Conservation (phyloP, 1,140 invertebrate species). For the Drosophila sp. region DNA sequence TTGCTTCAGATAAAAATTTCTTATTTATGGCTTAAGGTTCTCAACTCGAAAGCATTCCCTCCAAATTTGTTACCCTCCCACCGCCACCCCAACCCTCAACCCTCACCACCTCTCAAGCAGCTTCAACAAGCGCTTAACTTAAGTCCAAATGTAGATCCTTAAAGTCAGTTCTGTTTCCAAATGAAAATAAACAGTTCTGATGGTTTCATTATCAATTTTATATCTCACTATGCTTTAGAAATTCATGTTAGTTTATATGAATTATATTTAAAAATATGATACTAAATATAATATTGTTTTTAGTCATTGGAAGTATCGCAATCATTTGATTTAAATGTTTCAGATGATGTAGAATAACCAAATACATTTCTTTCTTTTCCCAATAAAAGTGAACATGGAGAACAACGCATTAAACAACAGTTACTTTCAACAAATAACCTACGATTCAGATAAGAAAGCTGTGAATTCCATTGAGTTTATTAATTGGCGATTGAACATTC, state of each 20-base stretch:
- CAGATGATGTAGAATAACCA: background rate
- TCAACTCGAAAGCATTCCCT: slow-evolving; percentile 32
- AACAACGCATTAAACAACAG: background rate
- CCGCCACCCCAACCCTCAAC: no score
- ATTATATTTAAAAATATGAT: no score
- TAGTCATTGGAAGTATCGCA: no score
- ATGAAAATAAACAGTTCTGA: background rate
- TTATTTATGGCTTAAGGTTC: slow-evolving; percentile 57
- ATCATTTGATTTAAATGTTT: no score
- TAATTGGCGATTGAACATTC: slow-evolving; percentile 2
- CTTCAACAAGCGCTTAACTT: slow-evolving; percentile 6
- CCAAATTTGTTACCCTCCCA: slow-evolving; percentile 20
- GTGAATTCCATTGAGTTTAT: slow-evolving; percentile 8
- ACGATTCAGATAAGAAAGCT: background rate
- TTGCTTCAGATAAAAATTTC: slow-evolving; percentile 69
- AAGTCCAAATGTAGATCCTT: slow-evolving; percentile 17
- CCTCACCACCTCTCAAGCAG: background rate
- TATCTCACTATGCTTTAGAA: background rate
- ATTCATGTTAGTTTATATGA: background rate
- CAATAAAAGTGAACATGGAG: no score
- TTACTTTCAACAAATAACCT: background rate
- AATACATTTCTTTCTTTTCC: background rate
- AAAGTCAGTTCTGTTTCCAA: slow-evolving; percentile 1
- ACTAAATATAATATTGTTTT: no score
- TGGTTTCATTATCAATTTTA: background rate